phyloP scores from a whole-genome alignment of 2,888 invertebrate genomes.

The Hirtodrosophila trivittata region DNA sequence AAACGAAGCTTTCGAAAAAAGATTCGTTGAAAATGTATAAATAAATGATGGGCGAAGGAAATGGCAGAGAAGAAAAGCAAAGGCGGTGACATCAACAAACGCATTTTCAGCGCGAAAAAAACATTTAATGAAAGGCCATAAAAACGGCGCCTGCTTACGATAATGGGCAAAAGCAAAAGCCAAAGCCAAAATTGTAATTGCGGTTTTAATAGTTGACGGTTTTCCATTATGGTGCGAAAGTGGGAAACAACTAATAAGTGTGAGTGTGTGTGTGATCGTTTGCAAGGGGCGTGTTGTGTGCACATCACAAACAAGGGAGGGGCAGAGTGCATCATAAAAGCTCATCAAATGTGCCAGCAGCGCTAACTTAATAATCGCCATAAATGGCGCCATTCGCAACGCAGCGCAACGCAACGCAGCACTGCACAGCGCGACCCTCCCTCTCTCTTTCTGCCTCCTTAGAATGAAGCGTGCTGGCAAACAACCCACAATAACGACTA shows the following conservation, averaged over 20 bases:
- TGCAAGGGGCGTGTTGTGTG: slow-evolving; percentile 29
- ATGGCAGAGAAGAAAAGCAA: too few relatives aligned
- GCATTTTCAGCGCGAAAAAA: slow-evolving; percentile 15
- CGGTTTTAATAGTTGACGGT: slow-evolving; percentile 49
- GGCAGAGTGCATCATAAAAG: slow-evolving; percentile 26
- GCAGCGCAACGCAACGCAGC: slow-evolving; percentile 18
- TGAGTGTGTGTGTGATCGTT: slow-evolving; percentile 3
- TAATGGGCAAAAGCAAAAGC: slow-evolving; percentile 21
- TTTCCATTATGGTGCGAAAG: slow-evolving; percentile 30
- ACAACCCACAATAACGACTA: slow-evolving; percentile 56
- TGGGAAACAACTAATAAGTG: slow-evolving; percentile 3
- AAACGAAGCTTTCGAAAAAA: slow-evolving; percentile 20
- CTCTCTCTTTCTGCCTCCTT: not conserved
- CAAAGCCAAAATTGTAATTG: slow-evolving; percentile 30
- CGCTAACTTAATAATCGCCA: slow-evolving; percentile 63
- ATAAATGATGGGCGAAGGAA: slow-evolving; percentile 45
- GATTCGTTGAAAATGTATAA: slow-evolving; percentile 48
- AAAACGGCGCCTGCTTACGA: slow-evolving; percentile 34
- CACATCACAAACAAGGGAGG: slow-evolving; percentile 7
- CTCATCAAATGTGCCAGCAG: slow-evolving; percentile 49
- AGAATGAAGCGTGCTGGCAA: slow-evolving; percentile 23
- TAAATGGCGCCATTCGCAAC: slow-evolving; percentile 68
- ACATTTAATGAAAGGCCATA: slow-evolving; percentile 39
- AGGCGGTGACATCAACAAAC: slow-evolving; percentile 10
- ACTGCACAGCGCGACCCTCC: slow-evolving; percentile 9